Evolutionary conservation across 2,113 vertebrate species (phyloP).

Genomic region (Coryphaenoides rupestris): DNA sequence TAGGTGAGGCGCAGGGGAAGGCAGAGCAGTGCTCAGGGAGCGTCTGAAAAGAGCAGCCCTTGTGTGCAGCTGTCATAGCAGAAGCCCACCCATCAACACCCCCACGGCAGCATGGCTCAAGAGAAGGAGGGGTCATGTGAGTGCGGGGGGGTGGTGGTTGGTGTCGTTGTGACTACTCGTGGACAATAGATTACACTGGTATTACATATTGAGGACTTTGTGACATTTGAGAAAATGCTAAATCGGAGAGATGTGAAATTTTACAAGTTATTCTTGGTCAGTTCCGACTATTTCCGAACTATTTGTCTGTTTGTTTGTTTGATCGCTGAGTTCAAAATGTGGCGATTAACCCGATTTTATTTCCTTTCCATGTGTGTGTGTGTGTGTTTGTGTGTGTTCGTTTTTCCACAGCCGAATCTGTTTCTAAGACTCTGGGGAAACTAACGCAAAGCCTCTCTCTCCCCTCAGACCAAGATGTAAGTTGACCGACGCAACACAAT

Average conservation of each 20-base stretch:
- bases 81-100: constrained; percentile 47
- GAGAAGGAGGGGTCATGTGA: constrained; percentile 57
- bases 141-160: neutral
- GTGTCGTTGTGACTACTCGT: no score
- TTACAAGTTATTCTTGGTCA: no score
- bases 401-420: constrained; percentile 50
- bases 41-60: constrained; percentile 53
- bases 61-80: constrained; percentile 51
- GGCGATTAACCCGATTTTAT: no score
- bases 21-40: constrained; percentile 47
- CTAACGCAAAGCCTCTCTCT: constrained; percentile 51
- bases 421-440: constrained; percentile 34
- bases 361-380: no score
- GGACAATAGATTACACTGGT: no score
- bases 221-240: no score
- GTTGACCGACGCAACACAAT: constrained; percentile 24
- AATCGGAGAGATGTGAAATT: no score
- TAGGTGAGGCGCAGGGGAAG: constrained; percentile 16
- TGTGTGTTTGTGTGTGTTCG: neutral
- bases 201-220: no score
- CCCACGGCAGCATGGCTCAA: constrained; percentile 55
- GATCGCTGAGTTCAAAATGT: no score
- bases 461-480: constrained; percentile 60
- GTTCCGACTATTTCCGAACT: neutral
- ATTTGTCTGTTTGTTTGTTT: neutral